These are phyloP conservation scores for Falco columbarius DNA, from an alignment of 2,797 vertebrate species.

Conservation along the genomic window DNA sequence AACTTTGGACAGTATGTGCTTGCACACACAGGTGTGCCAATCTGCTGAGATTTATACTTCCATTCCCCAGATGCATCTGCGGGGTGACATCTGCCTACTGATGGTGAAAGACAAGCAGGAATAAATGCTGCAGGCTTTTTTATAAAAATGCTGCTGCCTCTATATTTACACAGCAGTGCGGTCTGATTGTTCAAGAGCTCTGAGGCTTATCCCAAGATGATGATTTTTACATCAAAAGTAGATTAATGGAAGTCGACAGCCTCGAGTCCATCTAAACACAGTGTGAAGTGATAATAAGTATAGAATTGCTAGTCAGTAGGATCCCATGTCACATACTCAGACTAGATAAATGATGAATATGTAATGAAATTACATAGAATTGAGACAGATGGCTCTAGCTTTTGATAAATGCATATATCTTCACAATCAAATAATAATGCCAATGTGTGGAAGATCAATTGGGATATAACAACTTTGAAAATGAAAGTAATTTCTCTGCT, in stretches of 20 bases:
- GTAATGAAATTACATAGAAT: constrained; percentile 78
- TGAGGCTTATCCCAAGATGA: constrained; percentile 48
- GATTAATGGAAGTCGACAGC: constrained; percentile 72
- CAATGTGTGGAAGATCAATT: constrained; percentile 76
- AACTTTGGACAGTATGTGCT: background rate
- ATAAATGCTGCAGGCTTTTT: background rate
- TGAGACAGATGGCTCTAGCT: constrained; percentile 78
- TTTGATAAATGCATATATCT: constrained; percentile 79
- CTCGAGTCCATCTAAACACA: constrained; percentile 57
- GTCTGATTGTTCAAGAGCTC: constrained; percentile 30
- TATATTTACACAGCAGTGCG: background rate
- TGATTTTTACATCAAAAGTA: constrained; percentile 71
- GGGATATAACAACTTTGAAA: constrained; percentile 76
- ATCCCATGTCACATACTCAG: constrained; percentile 70
- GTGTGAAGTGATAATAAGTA: constrained; percentile 74
- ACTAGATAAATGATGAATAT: constrained; percentile 77
- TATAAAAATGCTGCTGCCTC: background rate
- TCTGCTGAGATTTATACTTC: background rate
- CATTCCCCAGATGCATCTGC: background rate
- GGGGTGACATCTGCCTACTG: background rate
- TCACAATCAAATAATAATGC: constrained; percentile 78
- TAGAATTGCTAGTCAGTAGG: constrained; percentile 64
- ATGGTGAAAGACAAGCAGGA: background rate
- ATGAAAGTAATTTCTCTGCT: constrained; percentile 68
- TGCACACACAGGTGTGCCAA: background rate